A percentile compares a stretch with the other conserved stretches of the same genome.
These are phyloP conservation scores for Deilephila porcellus DNA, from an alignment of 2,888 invertebrate genomes.

Conservation along the genomic window DNA sequence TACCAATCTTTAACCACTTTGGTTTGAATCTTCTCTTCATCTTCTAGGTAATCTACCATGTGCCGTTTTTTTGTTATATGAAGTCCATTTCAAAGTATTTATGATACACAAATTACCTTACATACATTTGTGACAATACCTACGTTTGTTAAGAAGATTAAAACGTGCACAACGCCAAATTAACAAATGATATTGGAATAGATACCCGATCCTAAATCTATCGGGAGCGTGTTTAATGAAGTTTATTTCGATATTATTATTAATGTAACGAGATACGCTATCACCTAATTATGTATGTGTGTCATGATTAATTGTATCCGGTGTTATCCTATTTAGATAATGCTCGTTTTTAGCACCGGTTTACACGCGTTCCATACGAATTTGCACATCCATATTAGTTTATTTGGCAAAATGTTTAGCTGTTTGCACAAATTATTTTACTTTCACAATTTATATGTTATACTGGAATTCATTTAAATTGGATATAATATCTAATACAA, in stretches of 20 bases:
- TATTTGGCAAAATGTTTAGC: background rate
- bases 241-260: conserved; percentile 15
- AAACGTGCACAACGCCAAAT: background rate
- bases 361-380: background rate
- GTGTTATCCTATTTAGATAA: conserved; percentile 24
- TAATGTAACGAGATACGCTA: conserved; percentile 7
- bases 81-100: background rate
- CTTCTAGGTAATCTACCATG: too few species aligned
- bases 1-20: too few species aligned
- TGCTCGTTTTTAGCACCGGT: conserved; percentile 20
- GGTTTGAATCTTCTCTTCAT: too few species aligned
- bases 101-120: background rate
- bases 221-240: conserved; percentile 3
- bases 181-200: conserved; percentile 10
- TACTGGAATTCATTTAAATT: too few species aligned
- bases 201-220: background rate
- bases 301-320: conserved; percentile 21
- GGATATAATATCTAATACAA: too few species aligned
- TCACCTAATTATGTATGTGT: conserved; percentile 15
- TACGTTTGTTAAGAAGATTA: background rate
- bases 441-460: background rate
- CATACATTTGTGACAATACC: background rate
- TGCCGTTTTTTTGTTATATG: too few species aligned
- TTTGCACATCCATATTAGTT: background rate
- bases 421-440: background rate